Evolutionary conservation across 2,113 vertebrate genomes (phyloP), one percentile per base, ranked within the genome.

Genomic region (Cephalopterus ornatus): DNA sequence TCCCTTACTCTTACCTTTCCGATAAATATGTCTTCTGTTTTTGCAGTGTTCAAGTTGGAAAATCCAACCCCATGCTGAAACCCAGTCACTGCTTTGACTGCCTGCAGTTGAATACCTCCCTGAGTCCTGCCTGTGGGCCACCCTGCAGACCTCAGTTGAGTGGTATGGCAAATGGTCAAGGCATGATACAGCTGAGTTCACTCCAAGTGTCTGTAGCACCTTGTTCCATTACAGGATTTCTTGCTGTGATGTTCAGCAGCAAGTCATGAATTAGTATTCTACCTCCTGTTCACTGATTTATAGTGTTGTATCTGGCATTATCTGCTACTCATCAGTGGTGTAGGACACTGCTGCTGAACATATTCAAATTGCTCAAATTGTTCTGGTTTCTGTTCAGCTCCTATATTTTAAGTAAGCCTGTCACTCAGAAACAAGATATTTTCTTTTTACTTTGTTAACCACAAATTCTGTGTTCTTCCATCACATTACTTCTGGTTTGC

Each of bases 141-240:
- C 8, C 3, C 12, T 9, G 26, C 8, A 4, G 6, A 6, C 17
- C 56, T 85, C 32, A 35, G 27, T 2, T 50, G 2, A 4, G 12
- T 71, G 26, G 12, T 12, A 41, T 0, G 1, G 10, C 5, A 62
- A 37, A 4, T 12, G 8, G 11, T 19, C 8, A 49, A 37, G 32
- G 13, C 22, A 58, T 6, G 8, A 46, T 19, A 33, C 9, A 75
- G 28, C 27, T 1, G 1, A 68, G 9, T 22, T 42, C 35, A 72
- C 30, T 8, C 27, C 8, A 28, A 27, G 4, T 16, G 7, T n/a
- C 12, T 18, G 22, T 12, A 50, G 18, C 23, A 63, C 13, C 17
- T 67, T 72, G 9, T 32, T 33, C 32, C 3, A 0, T 28, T 11
- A 26, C 35, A 62, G 4, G 11, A 19, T 63, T 94, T 88, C 33